A percentile compares a stretch with the other conserved stretches of the same genome.
These are phyloP conservation scores for Dipodomys stephensi DNA, from an alignment of 2,113 vertebrate species.

Conservation along the genomic window DNA sequence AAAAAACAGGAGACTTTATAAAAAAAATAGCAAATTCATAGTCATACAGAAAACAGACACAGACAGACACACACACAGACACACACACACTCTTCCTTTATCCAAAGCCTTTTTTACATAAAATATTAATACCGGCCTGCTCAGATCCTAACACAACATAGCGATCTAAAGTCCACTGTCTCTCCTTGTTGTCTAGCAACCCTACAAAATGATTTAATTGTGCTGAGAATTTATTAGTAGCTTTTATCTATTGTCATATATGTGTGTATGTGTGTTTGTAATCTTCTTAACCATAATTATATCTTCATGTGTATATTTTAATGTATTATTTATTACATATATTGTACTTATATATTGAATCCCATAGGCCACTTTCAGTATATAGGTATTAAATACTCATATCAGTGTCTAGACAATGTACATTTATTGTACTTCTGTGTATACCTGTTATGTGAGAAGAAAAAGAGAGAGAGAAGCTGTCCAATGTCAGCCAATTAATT, in stretches of 20 bases:
- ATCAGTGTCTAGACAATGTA: not conserved
- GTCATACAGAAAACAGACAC: no score
- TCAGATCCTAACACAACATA: not conserved
- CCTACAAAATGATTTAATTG: not conserved
- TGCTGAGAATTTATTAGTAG: not conserved
- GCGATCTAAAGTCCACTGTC: not conserved
- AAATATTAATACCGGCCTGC: not conserved
- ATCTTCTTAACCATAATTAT: not conserved
- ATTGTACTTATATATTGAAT: not conserved
- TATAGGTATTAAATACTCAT: not conserved
- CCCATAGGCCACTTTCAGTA: not conserved
- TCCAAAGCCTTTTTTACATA: not conserved
- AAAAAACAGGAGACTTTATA: no score
- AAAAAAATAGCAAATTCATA: no score
- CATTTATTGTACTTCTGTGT: not conserved
- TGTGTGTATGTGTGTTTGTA: not conserved
- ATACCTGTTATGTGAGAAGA: not conserved
- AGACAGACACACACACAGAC: no score
- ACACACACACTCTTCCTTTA: not conserved
- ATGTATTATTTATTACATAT: not conserved
- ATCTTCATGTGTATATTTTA: not conserved
- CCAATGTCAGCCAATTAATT: no score
- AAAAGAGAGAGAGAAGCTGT: not conserved
- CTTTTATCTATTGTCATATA: not conserved
- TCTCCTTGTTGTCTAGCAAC: not conserved